These are phyloP conservation scores for Spizaetus ornatus DNA, from an alignment of 2,113 vertebrate species.

Conservation along the genomic window DNA sequence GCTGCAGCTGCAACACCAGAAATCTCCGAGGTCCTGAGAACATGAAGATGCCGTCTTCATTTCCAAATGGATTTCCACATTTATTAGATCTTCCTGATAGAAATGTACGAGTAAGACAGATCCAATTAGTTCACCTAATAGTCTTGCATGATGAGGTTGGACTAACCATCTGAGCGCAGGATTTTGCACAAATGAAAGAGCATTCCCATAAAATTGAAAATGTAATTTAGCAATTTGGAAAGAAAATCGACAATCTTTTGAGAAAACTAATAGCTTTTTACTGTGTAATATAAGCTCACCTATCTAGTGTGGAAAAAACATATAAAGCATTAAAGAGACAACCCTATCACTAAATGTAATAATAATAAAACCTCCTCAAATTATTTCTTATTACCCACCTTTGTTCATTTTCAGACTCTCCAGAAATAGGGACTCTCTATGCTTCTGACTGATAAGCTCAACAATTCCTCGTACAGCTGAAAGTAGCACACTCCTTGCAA, in stretches of 20 bases:
- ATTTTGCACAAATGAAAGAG: conserved; percentile 55
- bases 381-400: not conserved
- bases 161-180: conserved; percentile 7
- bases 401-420: not conserved
- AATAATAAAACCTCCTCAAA: conserved; percentile 35
- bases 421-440: not conserved
- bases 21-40: not conserved
- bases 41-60: not conserved
- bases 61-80: conserved; percentile 36
- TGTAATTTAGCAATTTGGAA: conserved; percentile 53
- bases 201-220: conserved; percentile 49
- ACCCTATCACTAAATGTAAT: not conserved
- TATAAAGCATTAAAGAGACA: not conserved
- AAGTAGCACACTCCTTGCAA: not conserved
- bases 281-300: not conserved
- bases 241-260: conserved; percentile 33
- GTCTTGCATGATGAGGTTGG: conserved; percentile 25
- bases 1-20: not conserved
- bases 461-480: not conserved
- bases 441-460: not conserved
- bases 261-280: conserved; percentile 59
- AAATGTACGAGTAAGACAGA: not conserved
- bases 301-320: conserved; percentile 1
- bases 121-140: conserved; percentile 56
- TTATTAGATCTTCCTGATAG: conserved; percentile 29